Evolutionary conservation across 2,888 invertebrate species (phyloP).

Genomic region (Leucoptera coffeella): DNA sequence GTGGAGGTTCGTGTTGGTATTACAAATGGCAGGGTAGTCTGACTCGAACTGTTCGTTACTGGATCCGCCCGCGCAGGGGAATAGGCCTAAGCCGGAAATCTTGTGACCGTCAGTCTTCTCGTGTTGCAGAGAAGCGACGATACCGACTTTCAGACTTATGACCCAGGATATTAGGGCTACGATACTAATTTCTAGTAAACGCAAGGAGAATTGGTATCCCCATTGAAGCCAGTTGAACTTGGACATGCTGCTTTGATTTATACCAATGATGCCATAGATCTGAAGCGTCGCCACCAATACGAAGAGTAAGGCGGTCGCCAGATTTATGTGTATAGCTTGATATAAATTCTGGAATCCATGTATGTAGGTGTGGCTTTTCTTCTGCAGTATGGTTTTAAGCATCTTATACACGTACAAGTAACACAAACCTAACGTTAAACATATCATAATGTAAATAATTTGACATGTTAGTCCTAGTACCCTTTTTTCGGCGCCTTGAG

Average conservation of each 20-base stretch:
- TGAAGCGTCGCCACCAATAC: conserved; percentile 78
- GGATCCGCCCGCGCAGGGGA: conserved; percentile 78
- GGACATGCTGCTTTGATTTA: conserved; percentile 49
- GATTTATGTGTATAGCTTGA: conserved; percentile 83
- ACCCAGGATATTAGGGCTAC: conserved; percentile 83
- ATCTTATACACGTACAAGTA: conserved; percentile 81
- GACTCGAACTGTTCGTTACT: conserved; percentile 79
- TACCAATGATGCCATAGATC: conserved; percentile 64
- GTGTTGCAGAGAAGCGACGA: conserved; percentile 55
- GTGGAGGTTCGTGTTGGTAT: conserved; percentile 77
- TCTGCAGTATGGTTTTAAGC: conserved; percentile 65
- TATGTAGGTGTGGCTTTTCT: conserved; percentile 72
- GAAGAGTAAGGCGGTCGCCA: conserved; percentile 80
- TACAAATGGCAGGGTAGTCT: conserved; percentile 80
- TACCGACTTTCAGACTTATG: conserved; percentile 63
- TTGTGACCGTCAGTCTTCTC: conserved; percentile 63
- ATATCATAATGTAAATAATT: conserved; percentile 79
- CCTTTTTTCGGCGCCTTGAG: conserved; percentile 44
- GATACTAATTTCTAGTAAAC: conserved; percentile 82
- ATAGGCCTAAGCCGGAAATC: conserved; percentile 71
- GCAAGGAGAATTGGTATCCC: conserved; percentile 82
- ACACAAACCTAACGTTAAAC: conserved; percentile 75
- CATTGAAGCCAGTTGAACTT: conserved; percentile 86
- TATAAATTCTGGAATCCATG: conserved; percentile 76
- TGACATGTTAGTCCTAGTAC: conserved; percentile 73